Evolutionary conservation across 1,140 invertebrate genomes (phyloP).

Genomic region (Caenorhabditis inopinata): DNA sequence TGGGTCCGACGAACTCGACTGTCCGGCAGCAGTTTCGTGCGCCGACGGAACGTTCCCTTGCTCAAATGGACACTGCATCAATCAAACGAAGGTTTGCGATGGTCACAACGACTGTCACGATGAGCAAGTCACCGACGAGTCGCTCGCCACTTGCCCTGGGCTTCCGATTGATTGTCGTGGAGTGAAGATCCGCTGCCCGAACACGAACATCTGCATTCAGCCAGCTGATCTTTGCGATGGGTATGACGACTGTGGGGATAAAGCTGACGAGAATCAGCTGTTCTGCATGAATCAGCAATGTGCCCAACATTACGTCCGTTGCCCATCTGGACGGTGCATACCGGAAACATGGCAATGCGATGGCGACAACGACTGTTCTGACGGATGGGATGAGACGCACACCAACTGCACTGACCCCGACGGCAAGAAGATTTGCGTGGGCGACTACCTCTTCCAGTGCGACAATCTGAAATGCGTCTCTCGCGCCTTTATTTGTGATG

Average conservation of each 20-base stretch:
- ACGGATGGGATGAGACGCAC: constrained; percentile 66
- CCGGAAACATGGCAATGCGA: constrained; percentile 66
- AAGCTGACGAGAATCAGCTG: constrained; percentile 62
- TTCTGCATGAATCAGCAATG: constrained; percentile 64
- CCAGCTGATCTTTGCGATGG: constrained; percentile 64
- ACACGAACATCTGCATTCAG: constrained; percentile 66
- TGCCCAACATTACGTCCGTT: constrained; percentile 62
- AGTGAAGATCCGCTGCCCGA: constrained; percentile 62
- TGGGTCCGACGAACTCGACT: constrained; percentile 86
- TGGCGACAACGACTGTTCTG: constrained; percentile 64
- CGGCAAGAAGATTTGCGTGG: constrained; percentile 62
- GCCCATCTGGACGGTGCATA: constrained; percentile 64
- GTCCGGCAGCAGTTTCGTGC: constrained; percentile 73
- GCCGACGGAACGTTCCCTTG: constrained; percentile 90
- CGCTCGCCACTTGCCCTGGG: constrained; percentile 59
- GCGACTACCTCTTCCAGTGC: constrained; percentile 74
- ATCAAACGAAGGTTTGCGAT: constrained; percentile 64
- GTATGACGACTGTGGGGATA: constrained; percentile 60
- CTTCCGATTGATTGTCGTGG: constrained; percentile 65
- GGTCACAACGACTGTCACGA: constrained; percentile 66
- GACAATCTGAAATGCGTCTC: constrained; percentile 95
- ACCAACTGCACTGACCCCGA: constrained; percentile 62
- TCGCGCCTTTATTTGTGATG: constrained; percentile 93
- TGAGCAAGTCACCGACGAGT: constrained; percentile 62
- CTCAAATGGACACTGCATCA: constrained; percentile 75